Percentiles rank a stretch among this genome's conserved stretches.
Conservation (phyloP, 2,113 vertebrate species). For the Microcebus griseorufus region DNA sequence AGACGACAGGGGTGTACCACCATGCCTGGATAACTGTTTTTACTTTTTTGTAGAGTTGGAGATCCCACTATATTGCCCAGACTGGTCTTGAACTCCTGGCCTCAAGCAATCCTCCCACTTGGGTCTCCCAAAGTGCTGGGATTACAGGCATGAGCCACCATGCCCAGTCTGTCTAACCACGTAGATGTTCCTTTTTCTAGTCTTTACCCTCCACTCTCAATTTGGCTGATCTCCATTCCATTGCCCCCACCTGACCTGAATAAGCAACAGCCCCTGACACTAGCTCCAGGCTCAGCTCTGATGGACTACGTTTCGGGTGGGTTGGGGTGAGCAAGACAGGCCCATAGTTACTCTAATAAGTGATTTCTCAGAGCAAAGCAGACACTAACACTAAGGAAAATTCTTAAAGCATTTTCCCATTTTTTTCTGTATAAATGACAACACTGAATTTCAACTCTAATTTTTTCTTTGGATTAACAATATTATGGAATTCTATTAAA, state of each 20-base stretch:
- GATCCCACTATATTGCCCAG: too few species aligned
- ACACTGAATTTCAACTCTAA: neutral
- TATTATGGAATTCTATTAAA: neutral
- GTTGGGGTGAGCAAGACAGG: neutral
- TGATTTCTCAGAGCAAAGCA: neutral
- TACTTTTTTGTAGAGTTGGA: too few species aligned
- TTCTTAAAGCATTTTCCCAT: neutral
- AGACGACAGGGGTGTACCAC: too few species aligned
- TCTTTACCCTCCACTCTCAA: neutral
- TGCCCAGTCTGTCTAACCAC: neutral
- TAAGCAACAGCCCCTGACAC: neutral
- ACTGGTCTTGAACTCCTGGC: too few species aligned
- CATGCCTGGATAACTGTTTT: too few species aligned
- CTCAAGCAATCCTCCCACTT: too few species aligned
- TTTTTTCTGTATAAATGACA: neutral
- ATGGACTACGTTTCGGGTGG: neutral
- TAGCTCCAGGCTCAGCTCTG: neutral
- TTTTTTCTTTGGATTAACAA: neutral
- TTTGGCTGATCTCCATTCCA: neutral
- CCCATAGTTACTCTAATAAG: neutral
- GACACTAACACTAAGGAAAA: neutral
- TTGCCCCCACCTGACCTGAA: rapidly evolving
- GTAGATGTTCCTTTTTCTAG: neutral
- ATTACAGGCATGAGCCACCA: too few species aligned
- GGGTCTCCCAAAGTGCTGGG: too few species aligned